A percentile compares a stretch with the other conserved stretches of the same genome.
phyloP scores from a whole-genome alignment of 2,113 vertebrate species.

The Plotosus lineatus region DNA sequence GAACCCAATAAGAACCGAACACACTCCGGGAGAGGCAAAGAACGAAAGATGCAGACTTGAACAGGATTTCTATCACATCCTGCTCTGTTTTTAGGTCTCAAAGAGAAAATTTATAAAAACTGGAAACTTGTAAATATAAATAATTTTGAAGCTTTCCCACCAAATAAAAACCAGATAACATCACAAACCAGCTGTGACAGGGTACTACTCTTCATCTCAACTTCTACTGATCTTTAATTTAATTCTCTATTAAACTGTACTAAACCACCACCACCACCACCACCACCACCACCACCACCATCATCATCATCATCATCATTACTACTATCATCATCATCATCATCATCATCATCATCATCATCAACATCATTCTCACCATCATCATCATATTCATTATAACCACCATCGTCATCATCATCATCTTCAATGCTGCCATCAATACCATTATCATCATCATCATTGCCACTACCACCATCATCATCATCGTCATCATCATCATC shows the following conservation, averaged over 20 bases:
- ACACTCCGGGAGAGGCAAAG: background rate
- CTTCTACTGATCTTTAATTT: background rate
- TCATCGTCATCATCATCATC: background rate
- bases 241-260: background rate
- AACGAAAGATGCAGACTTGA: background rate
- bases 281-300: background rate
- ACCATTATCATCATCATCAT: background rate
- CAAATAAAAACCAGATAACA: background rate
- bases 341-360: background rate
- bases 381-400: background rate
- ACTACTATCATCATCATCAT: background rate
- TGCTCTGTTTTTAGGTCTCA: background rate
- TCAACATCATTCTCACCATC: background rate
- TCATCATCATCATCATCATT: background rate
- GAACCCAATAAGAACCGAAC: background rate
- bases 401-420: background rate
- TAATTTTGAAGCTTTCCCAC: too few species aligned
- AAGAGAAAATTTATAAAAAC: too few species aligned
- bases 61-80: background rate
- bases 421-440: too few species aligned
- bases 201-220: background rate
- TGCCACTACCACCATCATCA: background rate
- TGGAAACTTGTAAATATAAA: too few species aligned
- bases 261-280: background rate
- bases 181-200: background rate